These are phyloP conservation scores for Coregonus ussuriensis DNA, from an alignment of 2,797 vertebrate genomes.

Conservation along the genomic window DNA sequence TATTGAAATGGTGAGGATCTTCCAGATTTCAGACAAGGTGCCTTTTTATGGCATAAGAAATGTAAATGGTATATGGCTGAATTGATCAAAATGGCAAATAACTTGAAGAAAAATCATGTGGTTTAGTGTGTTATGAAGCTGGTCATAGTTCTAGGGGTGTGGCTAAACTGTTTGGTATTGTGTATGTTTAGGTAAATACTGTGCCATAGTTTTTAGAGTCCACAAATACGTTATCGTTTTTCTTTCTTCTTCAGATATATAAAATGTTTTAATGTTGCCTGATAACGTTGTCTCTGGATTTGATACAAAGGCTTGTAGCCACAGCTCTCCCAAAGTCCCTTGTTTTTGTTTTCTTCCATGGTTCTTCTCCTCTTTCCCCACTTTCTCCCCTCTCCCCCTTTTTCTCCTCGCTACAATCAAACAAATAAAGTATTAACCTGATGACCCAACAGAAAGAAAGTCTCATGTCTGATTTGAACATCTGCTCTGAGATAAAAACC, in stretches of 20 bases:
- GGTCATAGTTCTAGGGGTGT: slow-evolving; percentile 79
- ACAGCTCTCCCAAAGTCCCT: slow-evolving; percentile 79
- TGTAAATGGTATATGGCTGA: slow-evolving; percentile 49
- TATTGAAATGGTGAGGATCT: slow-evolving; percentile 64
- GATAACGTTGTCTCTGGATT: slow-evolving; percentile 82
- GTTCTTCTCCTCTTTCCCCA: slow-evolving; percentile 49
- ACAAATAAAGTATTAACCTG: slow-evolving; percentile 89
- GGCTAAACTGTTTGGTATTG: slow-evolving; percentile 80
- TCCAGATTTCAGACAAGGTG: slow-evolving; percentile 76
- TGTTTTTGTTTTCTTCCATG: slow-evolving; percentile 60
- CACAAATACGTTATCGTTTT: slow-evolving; percentile 78
- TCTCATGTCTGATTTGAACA: slow-evolving; percentile 24
- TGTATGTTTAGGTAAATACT: slow-evolving; percentile 79
- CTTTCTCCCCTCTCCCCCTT: slow-evolving; percentile 64
- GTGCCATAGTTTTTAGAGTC: slow-evolving; percentile 79
- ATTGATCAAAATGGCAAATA: slow-evolving; percentile 21
- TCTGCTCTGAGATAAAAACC: background rate
- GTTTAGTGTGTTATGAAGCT: slow-evolving; percentile 73
- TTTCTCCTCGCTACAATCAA: slow-evolving; percentile 84
- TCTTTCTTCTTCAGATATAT: slow-evolving; percentile 68
- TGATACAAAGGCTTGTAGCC: slow-evolving; percentile 82
- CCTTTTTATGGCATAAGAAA: slow-evolving; percentile 77
- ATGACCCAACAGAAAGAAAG: slow-evolving; percentile 71
- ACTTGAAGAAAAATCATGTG: slow-evolving; percentile 64
- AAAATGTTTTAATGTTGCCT: slow-evolving; percentile 82